phyloP scores from a whole-genome alignment of 1,140 invertebrate genomes.

The Mesaphorura yosii region DNA sequence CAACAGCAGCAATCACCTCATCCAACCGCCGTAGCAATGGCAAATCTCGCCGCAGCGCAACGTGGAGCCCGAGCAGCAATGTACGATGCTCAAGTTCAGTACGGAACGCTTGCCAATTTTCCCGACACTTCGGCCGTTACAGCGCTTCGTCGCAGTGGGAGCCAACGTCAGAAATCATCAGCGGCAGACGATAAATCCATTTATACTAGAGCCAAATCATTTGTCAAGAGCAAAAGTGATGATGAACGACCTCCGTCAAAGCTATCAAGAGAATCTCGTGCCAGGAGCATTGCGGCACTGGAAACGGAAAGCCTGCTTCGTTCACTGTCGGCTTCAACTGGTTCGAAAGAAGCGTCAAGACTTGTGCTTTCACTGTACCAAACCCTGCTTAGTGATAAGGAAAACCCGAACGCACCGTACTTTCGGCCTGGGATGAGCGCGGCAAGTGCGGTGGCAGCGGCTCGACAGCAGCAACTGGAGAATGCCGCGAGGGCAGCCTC shows the following conservation, averaged over 20 bases:
- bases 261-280: slow-evolving; percentile 28
- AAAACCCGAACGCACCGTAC: neutral
- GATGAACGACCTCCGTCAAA: slow-evolving; percentile 29
- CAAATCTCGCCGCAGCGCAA: slow-evolving; percentile 2
- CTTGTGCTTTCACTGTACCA: slow-evolving; percentile 28
- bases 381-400: slow-evolving; percentile 15
- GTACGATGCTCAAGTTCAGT: slow-evolving; percentile 30
- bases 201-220: slow-evolving; percentile 29
- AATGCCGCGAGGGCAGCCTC: neutral
- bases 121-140: slow-evolving; percentile 24
- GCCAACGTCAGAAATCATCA: neutral
- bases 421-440: neutral
- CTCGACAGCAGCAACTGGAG: neutral
- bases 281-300: slow-evolving; percentile 27
- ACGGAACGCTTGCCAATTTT: slow-evolving; percentile 11
- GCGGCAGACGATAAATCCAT: slow-evolving; percentile 7
- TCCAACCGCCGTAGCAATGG: neutral
- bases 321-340: slow-evolving; percentile 17
- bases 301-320: slow-evolving; percentile 27
- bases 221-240: slow-evolving; percentile 30
- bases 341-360: slow-evolving; percentile 29
- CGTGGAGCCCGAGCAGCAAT: slow-evolving; percentile 18
- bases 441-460: neutral
- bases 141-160: slow-evolving; percentile 14
- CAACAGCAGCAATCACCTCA: neutral